A percentile compares a stretch with the other conserved stretches of the same genome.
Evolutionary conservation across 2,888 invertebrate species (phyloP).

Genomic region (Rhodophaea formosa): DNA sequence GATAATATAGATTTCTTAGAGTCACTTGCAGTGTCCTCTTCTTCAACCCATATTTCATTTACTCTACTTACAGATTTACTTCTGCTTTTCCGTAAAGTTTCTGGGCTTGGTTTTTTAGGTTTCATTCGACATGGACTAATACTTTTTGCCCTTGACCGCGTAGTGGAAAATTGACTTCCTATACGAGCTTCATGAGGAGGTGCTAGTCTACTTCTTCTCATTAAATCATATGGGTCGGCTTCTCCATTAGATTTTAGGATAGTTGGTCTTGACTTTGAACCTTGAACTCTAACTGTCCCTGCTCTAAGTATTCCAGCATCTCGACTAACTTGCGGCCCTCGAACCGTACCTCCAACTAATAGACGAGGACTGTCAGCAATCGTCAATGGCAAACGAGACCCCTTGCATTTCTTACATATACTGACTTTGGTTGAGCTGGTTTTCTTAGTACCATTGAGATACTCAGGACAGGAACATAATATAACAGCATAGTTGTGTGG

Average conservation of each 20-base stretch:
- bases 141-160: slow-evolving; percentile 78
- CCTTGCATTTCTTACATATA: slow-evolving; percentile 92
- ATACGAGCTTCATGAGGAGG: slow-evolving; percentile 82
- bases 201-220: slow-evolving; percentile 87
- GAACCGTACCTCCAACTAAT: slow-evolving; percentile 83
- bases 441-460: slow-evolving; percentile 88
- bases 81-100: slow-evolving; percentile 61
- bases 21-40: slow-evolving; percentile 53
- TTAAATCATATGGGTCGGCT: slow-evolving; percentile 89
- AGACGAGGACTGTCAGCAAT: slow-evolving; percentile 80
- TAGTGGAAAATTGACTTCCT: slow-evolving; percentile 75
- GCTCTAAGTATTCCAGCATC: slow-evolving; percentile 76
- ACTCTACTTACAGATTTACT: slow-evolving; percentile 75
- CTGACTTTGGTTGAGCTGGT: slow-evolving; percentile 87
- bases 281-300: slow-evolving; percentile 84
- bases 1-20: slow-evolving; percentile 87
- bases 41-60: slow-evolving; percentile 72
- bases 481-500: slow-evolving; percentile 86
- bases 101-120: slow-evolving; percentile 74
- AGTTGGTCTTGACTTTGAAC: slow-evolving; percentile 82
- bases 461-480: slow-evolving; percentile 91
- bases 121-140: slow-evolving; percentile 81
- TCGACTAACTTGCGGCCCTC: slow-evolving; percentile 73
- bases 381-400: slow-evolving; percentile 87
- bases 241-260: slow-evolving; percentile 83